These are phyloP conservation scores for Lethrus apterus DNA, from an alignment of 1,140 invertebrate genomes.

Conservation along the genomic window DNA sequence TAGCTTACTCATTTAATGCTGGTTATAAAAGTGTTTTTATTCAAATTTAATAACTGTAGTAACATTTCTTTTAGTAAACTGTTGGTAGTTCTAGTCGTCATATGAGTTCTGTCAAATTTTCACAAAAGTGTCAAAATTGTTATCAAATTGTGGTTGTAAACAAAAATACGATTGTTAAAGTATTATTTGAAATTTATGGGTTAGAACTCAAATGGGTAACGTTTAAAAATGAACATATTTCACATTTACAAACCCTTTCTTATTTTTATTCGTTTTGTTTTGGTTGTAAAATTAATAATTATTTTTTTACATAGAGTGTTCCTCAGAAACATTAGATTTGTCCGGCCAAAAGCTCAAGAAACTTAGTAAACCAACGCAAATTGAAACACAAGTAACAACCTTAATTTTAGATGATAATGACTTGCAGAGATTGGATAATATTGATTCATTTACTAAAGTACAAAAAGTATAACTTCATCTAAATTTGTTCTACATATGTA, in stretches of 20 bases:
- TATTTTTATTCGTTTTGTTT: background rate
- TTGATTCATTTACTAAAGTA: constrained; percentile 71
- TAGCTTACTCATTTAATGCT: background rate
- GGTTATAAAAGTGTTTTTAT: background rate
- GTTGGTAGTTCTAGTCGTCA: constrained; percentile 10
- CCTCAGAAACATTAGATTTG: constrained; percentile 48
- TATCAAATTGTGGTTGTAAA: constrained; percentile 8
- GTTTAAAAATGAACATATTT: too few species aligned
- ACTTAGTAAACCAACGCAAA: constrained; percentile 57
- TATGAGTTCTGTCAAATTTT: constrained; percentile 15
- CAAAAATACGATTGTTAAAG: constrained; percentile 9
- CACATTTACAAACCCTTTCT: background rate
- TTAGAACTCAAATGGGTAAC: constrained; percentile 11
- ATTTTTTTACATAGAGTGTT: constrained; percentile 17
- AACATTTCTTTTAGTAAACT: background rate
- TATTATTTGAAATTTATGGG: constrained; percentile 4
- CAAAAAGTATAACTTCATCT: constrained; percentile 74
- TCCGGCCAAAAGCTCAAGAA: constrained; percentile 65
- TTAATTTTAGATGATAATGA: constrained; percentile 82
- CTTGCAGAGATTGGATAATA: constrained; percentile 76
- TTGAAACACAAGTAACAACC: constrained; percentile 59
- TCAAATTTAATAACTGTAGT: background rate
- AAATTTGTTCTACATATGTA: constrained; percentile 6
- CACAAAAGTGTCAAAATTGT: constrained; percentile 14
- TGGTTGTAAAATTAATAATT: too few species aligned